Base-by-base conservation (phyloP, 2,113 vertebrate genomes). In the Sisor rabdophorus region DNA sequence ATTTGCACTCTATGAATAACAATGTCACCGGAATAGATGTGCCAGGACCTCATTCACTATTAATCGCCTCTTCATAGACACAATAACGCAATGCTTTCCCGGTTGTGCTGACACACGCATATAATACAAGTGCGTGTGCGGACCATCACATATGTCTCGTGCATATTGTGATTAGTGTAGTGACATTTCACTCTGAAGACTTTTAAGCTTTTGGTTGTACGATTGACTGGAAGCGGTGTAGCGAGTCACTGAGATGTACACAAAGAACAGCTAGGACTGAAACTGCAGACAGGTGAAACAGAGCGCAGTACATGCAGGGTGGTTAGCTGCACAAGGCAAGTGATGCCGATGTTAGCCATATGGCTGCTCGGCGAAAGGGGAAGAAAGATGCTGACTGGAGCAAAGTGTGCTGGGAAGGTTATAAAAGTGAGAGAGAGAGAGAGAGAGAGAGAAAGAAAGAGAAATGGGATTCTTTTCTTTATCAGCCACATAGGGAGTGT, bases 1-100 rank as follows among this genome's bases (percentile, higher is more conserved):
- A 79, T 79, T 75, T 40, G 32, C 26, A 70, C 75, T 77, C 75
- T 20, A 68, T 76, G 77, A 82, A 79, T 73, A 76, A 71, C 63
- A 72, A 76, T 76, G 58, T 65, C 70, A 81, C 24, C 15, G 13
- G 36, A 44, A 74, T 63, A 17, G 55, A 71, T 75, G 53, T 52
- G 17, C 30, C 9, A 20, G 32, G 47, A 58, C 40, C 73, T 73
- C 36, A 56, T 54, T 77, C 50, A 36, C 71, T 19, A 71, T 76
- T 50, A 76, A 79, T 71, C 73, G 15, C 52, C 40, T 36, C 16
- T 54, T 63, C 71, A 70, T 70, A 70, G 70, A 48, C 54, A 71
- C 78, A 32, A 63, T 72, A 69, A 71, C 48, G 68, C 70, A 26
- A 65, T 22, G 30, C 44, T 63, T 56, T 61, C 24, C 9, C 2